phyloP scores from a whole-genome alignment of 2,797 vertebrate species.

The Muscicapa comitata region DNA sequence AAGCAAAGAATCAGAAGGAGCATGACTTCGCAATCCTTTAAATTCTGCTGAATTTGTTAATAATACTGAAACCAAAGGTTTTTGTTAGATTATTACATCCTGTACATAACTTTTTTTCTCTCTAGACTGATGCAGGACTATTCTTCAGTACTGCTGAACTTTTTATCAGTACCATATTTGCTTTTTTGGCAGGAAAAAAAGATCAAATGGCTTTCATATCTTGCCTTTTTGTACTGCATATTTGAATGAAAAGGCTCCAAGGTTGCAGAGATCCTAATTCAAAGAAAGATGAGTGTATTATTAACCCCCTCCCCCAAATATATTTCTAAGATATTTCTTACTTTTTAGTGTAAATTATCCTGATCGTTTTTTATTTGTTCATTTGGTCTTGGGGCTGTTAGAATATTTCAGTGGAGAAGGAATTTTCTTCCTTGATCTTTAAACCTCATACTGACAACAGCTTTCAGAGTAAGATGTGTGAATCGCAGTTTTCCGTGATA shows the following conservation, averaged over 20 bases:
- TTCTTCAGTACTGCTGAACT: not conserved
- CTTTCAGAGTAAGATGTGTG: not conserved
- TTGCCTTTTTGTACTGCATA: not conserved
- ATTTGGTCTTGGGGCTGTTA: not conserved
- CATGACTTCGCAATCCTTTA: not conserved
- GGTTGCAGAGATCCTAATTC: not conserved
- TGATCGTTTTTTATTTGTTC: not conserved
- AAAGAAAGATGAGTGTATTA: not conserved
- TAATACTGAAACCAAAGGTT: not conserved
- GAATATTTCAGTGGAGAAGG: not conserved
- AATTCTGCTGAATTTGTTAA: not conserved
- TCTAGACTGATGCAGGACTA: not conserved
- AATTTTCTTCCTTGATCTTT: not conserved
- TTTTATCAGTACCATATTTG: not conserved
- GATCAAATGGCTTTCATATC: not conserved
- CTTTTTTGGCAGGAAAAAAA: not conserved
- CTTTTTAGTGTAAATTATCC: not conserved
- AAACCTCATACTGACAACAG: not conserved
- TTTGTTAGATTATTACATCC: not conserved
- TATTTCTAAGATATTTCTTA: not conserved
- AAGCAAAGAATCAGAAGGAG: not conserved
- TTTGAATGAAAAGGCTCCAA: not conserved
- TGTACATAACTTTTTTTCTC: not conserved
- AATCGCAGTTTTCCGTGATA: not conserved
- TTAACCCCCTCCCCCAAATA: accelerated